Evolutionary conservation across 2,113 vertebrate genomes (phyloP).

Genomic region (Choloepus hoffmanni): DNA sequence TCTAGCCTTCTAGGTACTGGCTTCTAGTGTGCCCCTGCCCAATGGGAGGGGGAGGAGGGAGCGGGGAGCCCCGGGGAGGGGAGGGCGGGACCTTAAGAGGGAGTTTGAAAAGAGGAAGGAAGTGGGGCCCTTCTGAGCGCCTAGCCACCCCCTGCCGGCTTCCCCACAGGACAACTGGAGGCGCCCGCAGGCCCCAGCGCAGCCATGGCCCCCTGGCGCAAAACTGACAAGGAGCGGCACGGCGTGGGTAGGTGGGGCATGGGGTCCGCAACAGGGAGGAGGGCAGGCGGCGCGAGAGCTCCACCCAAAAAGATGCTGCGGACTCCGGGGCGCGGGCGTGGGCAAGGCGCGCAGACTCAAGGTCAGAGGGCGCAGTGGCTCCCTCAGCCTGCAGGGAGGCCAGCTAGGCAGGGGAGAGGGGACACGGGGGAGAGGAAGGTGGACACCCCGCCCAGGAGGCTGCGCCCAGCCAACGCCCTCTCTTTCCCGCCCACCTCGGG

Average conservation of each 20-base stretch:
- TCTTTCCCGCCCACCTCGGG: neutral
- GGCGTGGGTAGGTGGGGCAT: constrained; percentile 85
- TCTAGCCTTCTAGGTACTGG: neutral
- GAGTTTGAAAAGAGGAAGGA: constrained; percentile 89
- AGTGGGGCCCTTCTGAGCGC: constrained; percentile 81
- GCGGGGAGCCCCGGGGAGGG: neutral
- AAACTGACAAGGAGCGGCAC: constrained; percentile 82
- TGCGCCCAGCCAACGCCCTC: neutral
- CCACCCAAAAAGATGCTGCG: neutral
- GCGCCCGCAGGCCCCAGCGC: neutral
- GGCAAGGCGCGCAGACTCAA: neutral
- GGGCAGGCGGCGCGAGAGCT: neutral
- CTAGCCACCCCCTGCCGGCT: constrained; percentile 58
- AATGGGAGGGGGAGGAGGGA: neutral
- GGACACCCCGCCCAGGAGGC: neutral
- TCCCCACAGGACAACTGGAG: constrained; percentile 51
- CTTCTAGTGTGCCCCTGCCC: neutral
- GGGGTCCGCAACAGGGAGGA: neutral
- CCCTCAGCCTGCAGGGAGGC: neutral
- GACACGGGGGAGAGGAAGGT: neutral
- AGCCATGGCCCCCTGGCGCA: constrained; percentile 85
- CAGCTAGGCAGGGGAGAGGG: neutral
- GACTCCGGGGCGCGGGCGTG: accelerated
- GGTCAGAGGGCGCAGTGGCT: neutral
- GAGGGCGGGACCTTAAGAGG: constrained; percentile 76